Evolutionary conservation across 2,888 invertebrate genomes (phyloP), one percentile per base, ranked within the genome.

Genomic region (Cantharis lateralis): DNA sequence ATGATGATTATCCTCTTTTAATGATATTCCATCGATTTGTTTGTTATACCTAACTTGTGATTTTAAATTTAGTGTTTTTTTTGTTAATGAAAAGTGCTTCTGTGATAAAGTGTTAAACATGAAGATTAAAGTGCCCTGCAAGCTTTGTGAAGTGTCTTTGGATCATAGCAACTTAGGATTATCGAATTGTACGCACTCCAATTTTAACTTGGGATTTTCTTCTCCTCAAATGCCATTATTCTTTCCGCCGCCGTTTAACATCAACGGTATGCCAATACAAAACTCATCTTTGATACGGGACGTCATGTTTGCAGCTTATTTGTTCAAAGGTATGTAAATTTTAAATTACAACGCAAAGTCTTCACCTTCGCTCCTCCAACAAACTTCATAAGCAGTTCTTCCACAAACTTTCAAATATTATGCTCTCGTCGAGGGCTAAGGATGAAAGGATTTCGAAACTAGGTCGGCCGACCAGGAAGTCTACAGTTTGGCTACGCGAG

Each of bases 301-400:
- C 87, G 90, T 92, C 90, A 90, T 92, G 89, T 88, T 92, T 83
- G 91, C 92, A 80, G 91, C 92, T 82, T 92, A 91, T 88, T 89
- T 92, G 86, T 89, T 92, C 83, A 90, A 90, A 92, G 92, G 92
- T 92, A 89, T 89, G 86, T 48, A 48, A 48, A 48, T 48, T 48
- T 48, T 48, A 48, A 48, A 48, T 48, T 48, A 13, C 11, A 32
- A 32, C 32, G n/a, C n/a, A n/a, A n/a, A n/a, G n/a, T n/a, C n/a
- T n/a, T n/a, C n/a, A n/a, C n/a, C n/a, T n/a, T n/a, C n/a, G n/a
- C n/a, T n/a, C n/a, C n/a, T n/a, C n/a, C n/a, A n/a, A n/a, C n/a
- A n/a, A n/a, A n/a, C n/a, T n/a, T n/a, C n/a, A n/a, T n/a, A n/a
- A n/a, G n/a, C n/a, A n/a, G n/a, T n/a, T n/a, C 20, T 20, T 20